A percentile compares a stretch with the other conserved stretches of the same genome.
Evolutionary conservation across 2,888 invertebrate species (phyloP).

Genomic region (Drosophila cognata): DNA sequence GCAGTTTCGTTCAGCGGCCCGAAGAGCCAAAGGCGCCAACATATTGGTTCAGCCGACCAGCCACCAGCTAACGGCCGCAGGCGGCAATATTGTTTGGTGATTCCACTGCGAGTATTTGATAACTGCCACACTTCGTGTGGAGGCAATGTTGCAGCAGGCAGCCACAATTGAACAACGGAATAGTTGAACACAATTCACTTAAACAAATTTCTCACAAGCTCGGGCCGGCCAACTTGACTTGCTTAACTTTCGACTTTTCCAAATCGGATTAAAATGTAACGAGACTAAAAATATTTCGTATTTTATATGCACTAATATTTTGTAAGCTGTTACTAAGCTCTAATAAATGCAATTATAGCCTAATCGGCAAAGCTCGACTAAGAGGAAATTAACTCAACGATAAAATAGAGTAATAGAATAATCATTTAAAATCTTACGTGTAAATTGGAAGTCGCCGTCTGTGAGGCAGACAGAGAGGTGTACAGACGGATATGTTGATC

Average conservation of each 20-base stretch:
- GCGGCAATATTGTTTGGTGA: conserved; percentile 58
- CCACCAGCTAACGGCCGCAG: conserved; percentile 49
- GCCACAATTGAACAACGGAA: conserved; percentile 1
- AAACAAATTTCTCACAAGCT: conserved; percentile 17
- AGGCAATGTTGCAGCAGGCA: neutral
- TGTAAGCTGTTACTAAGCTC: neutral
- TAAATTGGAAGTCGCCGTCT: neutral
- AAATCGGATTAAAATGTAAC: conserved; percentile 3
- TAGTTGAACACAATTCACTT: conserved; percentile 7
- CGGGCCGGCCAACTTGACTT: neutral
- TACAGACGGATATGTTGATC: neutral
- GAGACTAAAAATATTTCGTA: neutral
- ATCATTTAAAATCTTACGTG: neutral
- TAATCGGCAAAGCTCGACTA: neutral
- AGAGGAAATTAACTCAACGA: neutral
- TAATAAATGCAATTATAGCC: neutral
- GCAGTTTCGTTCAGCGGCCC: conserved; percentile 19
- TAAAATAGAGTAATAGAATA: neutral
- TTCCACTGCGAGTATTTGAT: conserved; percentile 38
- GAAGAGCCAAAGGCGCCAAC: conserved; percentile 40
- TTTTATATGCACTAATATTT: neutral
- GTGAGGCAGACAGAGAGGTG: neutral
- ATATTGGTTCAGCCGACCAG: conserved; percentile 48
- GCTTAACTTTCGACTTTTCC: neutral
- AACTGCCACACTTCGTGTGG: conserved; percentile 17